Base-by-base conservation (phyloP, 2,888 invertebrate genomes). In the Spatulosminthurus flaviceps region DNA sequence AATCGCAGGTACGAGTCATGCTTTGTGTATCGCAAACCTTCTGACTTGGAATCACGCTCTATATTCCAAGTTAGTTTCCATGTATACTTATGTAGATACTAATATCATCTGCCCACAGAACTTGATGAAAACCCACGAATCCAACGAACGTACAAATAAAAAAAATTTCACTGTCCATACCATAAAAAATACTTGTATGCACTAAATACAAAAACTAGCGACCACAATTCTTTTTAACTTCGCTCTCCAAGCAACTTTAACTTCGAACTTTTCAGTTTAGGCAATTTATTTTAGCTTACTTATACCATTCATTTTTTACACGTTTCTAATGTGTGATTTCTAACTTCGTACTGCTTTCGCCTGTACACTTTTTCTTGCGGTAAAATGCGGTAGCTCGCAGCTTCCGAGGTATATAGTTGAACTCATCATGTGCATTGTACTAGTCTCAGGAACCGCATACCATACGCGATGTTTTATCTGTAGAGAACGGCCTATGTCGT, bases 331-430 rank as follows among this genome's bases (percentile, higher is more conserved):
- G 16, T 51, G 51, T 19, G 16, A 19, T 51, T 51, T 16, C 5
- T 11, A 2, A 51, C 51, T 16, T 13, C n/a, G 16, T 51, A 16
- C 1, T 2, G 5, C 51, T 51, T 2, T 51, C 51, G 16, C 16
- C 51, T 51, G 51, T 51, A 51, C 5, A 51, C 16, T 13, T n/a
- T 51, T 9, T 51, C 51, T 16, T 51, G 51, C 51, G n/a, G 51
- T 19, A n/a, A 13, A 51, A 51, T 51, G 51, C 51, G 51, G 51
- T 51, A 51, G 51, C 51, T 51, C 51, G n/a, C n/a, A 51, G 16
- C 19, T 51, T 51, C 51, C 9, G 9, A 51, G 16, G 7, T 51
- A 51, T 16, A 51, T n/a, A 4, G 9, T 41, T 41, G 41, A 41
- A 41, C 51, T 13, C n/a, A 51, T 51, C 51, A 4, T 51, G 51